phyloP scores from a whole-genome alignment of 2,797 vertebrate species.

The Champsocephalus gunnari region DNA sequence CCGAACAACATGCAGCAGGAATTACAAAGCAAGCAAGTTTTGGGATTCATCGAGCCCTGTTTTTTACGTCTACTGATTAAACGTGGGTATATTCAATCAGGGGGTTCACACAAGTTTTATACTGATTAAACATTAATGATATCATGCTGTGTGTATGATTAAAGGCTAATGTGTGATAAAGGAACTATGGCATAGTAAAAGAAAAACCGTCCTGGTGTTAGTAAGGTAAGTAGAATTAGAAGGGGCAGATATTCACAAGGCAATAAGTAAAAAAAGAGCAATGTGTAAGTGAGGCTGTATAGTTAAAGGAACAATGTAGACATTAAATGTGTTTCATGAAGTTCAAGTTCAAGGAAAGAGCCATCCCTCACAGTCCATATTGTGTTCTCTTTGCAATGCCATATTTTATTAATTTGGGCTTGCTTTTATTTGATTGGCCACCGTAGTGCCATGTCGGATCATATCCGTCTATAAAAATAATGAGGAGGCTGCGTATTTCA shows the following conservation, averaged over 20 bases:
- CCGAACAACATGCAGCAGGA: slow-evolving; percentile 17
- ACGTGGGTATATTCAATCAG: neutral
- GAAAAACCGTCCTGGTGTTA: neutral
- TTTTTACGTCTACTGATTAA: neutral
- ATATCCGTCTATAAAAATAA: slow-evolving; percentile 3
- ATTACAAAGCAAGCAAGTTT: slow-evolving; percentile 17
- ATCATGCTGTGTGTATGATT: neutral
- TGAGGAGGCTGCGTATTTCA: neutral
- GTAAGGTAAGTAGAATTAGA: neutral
- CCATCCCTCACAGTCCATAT: neutral
- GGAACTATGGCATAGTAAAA: neutral
- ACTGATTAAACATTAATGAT: neutral
- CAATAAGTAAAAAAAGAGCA: slow-evolving; percentile 4
- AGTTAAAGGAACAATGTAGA: neutral
- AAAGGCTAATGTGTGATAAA: neutral
- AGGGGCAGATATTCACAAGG: slow-evolving; percentile 1
- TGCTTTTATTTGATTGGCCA: neutral
- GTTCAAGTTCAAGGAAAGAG: neutral
- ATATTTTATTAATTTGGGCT: neutral
- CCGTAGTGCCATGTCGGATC: neutral
- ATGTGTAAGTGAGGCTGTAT: neutral
- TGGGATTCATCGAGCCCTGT: neutral
- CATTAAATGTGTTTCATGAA: neutral
- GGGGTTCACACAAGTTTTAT: neutral
- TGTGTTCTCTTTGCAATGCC: neutral